Percentiles rank a stretch among this genome's conserved stretches.
Conservation (phyloP, 2,797 vertebrate genomes). For the Chaetodon trifasciatus region DNA sequence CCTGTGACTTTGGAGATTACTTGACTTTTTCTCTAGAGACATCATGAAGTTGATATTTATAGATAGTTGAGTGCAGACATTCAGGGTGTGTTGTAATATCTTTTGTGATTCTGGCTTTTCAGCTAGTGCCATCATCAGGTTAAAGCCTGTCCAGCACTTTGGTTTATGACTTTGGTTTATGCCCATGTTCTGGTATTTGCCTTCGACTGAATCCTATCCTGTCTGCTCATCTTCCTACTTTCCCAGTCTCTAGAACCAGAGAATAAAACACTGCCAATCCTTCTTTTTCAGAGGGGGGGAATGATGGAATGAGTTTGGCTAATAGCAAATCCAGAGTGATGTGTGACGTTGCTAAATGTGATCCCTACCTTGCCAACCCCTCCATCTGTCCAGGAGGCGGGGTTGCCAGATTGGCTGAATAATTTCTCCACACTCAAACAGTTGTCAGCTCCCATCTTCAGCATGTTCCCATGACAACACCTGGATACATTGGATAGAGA, state of each 20-base stretch:
- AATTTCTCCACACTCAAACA: conserved; percentile 81
- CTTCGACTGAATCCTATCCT: conserved; percentile 1
- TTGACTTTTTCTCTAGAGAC: neutral
- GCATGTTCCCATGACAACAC: conserved; percentile 82
- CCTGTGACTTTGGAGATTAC: neutral
- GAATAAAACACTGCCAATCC: neutral
- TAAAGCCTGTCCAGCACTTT: neutral
- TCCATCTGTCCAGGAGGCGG: conserved; percentile 81
- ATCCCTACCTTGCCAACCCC: conserved; percentile 78
- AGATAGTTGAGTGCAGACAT: neutral
- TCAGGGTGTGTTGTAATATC: neutral
- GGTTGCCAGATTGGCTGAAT: conserved; percentile 80
- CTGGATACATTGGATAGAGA: conserved; percentile 67
- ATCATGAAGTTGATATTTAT: neutral
- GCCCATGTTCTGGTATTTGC: neutral
- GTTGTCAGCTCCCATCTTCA: conserved; percentile 77
- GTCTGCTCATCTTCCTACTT: conserved; percentile 2
- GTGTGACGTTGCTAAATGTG: conserved; percentile 78
- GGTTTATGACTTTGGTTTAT: neutral
- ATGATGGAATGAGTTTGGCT: conserved; percentile 42
- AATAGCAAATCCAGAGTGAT: conserved; percentile 52
- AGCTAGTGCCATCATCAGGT: neutral
- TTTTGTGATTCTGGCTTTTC: neutral
- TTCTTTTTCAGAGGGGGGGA: neutral
- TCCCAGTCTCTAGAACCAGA: conserved; percentile 1